These are phyloP conservation scores for Heteractis magnifica DNA, from an alignment of 92 coral and sea anemone genomes.

Conservation along the genomic window DNA sequence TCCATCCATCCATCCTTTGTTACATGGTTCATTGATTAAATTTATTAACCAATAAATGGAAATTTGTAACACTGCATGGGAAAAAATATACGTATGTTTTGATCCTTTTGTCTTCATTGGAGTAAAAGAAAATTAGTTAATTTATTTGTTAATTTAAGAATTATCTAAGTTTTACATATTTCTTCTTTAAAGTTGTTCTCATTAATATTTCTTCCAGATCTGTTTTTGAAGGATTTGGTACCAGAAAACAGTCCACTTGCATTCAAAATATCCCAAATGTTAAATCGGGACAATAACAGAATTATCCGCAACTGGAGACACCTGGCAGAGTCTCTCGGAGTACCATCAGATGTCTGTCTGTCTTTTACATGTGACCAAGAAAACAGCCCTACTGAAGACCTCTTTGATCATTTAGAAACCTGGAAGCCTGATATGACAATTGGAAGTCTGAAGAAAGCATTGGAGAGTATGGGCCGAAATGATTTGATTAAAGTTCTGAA, in stretches of 20 bases:
- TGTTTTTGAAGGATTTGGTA: not conserved
- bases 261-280: constrained; percentile 22
- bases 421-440: constrained; percentile 33
- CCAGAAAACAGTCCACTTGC: constrained; percentile 8
- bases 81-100: no score
- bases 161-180: not conserved
- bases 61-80: no score
- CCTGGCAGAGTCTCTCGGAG: constrained; percentile 38
- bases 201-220: constrained; percentile 46
- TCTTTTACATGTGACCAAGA: constrained; percentile 41
- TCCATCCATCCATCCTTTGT: no score
- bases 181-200: no score
- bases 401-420: constrained; percentile 39
- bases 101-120: not conserved
- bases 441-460: constrained; percentile 20
- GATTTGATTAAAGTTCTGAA: constrained; percentile 40
- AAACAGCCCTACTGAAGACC: constrained; percentile 44
- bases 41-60: no score
- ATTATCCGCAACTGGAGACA: constrained; percentile 49
- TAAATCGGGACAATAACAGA: constrained; percentile 38
- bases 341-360: constrained; percentile 20
- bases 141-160: not conserved
- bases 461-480: constrained; percentile 32
- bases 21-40: no score
- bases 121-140: no score